Percentiles rank a stretch among this genome's conserved stretches.
Evolutionary conservation across 2,888 invertebrate species (phyloP).

Genomic region (Pogonocherus hispidulus): DNA sequence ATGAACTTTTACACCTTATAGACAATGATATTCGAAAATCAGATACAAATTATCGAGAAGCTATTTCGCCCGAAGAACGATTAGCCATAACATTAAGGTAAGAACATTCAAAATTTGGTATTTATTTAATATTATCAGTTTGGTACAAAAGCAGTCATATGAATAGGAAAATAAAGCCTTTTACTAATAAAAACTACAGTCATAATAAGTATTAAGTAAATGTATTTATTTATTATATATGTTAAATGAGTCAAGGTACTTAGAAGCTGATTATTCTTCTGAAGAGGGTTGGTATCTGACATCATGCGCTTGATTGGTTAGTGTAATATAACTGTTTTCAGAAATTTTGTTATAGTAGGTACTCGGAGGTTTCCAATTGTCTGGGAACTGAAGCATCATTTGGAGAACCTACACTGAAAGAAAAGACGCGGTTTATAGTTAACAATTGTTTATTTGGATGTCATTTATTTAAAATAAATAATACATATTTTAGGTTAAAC

Average conservation of each 20-base stretch:
- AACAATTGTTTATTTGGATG: no score
- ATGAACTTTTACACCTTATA: constrained; percentile 22
- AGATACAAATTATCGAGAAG: constrained; percentile 29
- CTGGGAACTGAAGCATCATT: background rate
- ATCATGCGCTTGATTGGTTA: background rate
- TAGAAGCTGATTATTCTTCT: background rate
- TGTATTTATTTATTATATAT: background rate
- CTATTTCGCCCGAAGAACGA: constrained; percentile 30
- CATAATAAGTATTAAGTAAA: background rate
- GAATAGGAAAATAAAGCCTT: background rate
- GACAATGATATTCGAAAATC: constrained; percentile 10
- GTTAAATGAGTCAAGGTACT: background rate
- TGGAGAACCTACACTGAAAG: background rate
- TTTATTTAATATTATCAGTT: background rate
- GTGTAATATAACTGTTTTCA: background rate
- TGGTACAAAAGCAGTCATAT: no score
- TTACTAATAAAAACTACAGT: background rate
- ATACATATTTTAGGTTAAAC: no score
- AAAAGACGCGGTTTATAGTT: no score
- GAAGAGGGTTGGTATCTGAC: background rate
- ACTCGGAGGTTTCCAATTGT: background rate
- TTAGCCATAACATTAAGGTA: constrained; percentile 26
- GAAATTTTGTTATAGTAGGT: background rate
- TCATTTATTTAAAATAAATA: no score
- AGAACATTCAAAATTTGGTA: constrained; percentile 8